Conservation (phyloP, 2,113 vertebrate species). For the Brachyhypopomus occidentalis region DNA sequence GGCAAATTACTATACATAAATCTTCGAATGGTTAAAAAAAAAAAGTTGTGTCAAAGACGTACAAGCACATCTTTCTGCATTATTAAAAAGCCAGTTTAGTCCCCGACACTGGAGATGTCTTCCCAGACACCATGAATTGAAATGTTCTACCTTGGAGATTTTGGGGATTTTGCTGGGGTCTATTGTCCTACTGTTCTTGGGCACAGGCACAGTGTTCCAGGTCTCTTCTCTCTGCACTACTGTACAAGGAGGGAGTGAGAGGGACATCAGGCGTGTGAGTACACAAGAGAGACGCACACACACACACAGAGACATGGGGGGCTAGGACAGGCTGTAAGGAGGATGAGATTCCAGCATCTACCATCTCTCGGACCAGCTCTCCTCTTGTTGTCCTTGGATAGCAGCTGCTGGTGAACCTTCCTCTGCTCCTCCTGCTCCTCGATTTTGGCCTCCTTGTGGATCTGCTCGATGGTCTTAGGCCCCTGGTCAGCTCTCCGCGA, state of each 20-base stretch:
- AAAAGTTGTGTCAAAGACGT: not conserved
- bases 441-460: conserved; percentile 97
- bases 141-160: conserved; percentile 88
- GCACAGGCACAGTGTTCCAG: conserved; percentile 97
- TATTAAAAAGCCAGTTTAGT: not conserved
- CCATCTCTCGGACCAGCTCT: conserved; percentile 83
- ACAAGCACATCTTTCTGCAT: not conserved
- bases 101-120: not conserved
- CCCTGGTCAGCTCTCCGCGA: conserved; percentile 94
- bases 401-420: conserved; percentile 93
- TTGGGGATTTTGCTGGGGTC: conserved; percentile 98
- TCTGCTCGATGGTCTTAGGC: conserved; percentile 97
- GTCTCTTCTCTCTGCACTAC: conserved; percentile 85
- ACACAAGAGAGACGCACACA: conserved; percentile 10
- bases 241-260: conserved; percentile 32
- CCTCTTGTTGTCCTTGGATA: conserved; percentile 94
- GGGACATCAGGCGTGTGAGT: not conserved
- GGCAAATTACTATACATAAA: not conserved
- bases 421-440: conserved; percentile 97
- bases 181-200: conserved; percentile 95
- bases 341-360: conserved; percentile 59
- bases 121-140: not conserved
- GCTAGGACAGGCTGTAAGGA: conserved; percentile 67
- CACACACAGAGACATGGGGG: not conserved
- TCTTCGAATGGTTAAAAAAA: not conserved